Evolutionary conservation across 1,140 invertebrate genomes (phyloP).

Genomic region (Helicoverpa zea): DNA sequence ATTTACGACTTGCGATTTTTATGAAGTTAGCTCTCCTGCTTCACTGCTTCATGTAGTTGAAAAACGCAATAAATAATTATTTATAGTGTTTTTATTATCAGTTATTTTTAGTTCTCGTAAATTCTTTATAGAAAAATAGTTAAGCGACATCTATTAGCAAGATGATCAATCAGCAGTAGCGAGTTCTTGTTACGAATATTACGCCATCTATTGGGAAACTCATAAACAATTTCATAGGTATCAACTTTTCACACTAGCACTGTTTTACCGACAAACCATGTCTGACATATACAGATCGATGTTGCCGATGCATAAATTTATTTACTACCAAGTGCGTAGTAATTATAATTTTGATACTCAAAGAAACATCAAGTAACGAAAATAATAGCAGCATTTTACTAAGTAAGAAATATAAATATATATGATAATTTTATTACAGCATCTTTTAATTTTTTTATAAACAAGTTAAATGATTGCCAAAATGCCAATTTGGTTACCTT

Average conservation of each 20-base stretch:
- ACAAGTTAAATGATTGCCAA: no score
- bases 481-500: no score
- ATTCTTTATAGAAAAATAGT: neutral
- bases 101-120: no score
- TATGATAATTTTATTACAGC: no score
- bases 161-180: neutral
- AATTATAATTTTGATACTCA: neutral
- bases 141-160: neutral
- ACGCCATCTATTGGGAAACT: neutral
- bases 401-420: no score
- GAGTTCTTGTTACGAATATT: neutral
- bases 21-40: neutral
- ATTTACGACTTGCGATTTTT: conserved; percentile 13
- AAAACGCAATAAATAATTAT: neutral
- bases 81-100: neutral
- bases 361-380: neutral
- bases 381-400: no score
- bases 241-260: neutral
- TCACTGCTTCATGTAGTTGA: neutral
- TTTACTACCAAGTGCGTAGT: neutral
- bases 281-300: neutral
- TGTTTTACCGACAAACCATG: conserved; percentile 11
- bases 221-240: neutral
- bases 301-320: neutral
- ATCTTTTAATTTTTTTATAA: no score